phyloP scores from a whole-genome alignment of 2,113 vertebrate genomes.

The Crotalus horridus region DNA sequence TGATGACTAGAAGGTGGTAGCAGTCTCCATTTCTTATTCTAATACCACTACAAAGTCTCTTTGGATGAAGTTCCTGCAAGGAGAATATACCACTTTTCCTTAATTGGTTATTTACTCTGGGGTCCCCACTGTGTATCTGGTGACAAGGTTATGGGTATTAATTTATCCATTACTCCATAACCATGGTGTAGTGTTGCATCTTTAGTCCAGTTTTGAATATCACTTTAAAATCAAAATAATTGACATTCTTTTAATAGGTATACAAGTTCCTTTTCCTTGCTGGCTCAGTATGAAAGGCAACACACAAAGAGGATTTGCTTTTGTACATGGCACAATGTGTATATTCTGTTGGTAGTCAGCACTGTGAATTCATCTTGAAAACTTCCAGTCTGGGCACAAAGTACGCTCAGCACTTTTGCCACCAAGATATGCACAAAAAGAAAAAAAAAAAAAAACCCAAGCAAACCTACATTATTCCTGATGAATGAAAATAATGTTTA shows the following conservation, averaged over 20 bases:
- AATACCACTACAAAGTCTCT: background rate
- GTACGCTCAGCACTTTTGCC: conserved; percentile 24
- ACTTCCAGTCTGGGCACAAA: conserved; percentile 19
- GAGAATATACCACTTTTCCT: background rate
- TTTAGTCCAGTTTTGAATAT: background rate
- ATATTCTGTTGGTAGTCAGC: background rate
- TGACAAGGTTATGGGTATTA: background rate
- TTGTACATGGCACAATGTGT: background rate
- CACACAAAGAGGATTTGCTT: background rate
- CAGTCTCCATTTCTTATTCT: background rate
- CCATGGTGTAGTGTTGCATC: background rate
- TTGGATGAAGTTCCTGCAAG: background rate
- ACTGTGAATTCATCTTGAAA: conserved; percentile 38
- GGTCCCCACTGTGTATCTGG: background rate
- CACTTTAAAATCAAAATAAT: background rate
- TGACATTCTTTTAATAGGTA: background rate
- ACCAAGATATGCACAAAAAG: background rate
- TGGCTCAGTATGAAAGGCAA: background rate
- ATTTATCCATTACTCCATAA: background rate
- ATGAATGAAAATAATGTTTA: conserved; percentile 3
- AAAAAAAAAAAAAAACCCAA: background rate
- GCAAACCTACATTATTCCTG: conserved; percentile 18
- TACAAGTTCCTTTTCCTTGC: conserved; percentile 1
- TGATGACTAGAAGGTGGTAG: background rate
- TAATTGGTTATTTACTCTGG: background rate